Conservation (phyloP, 1,140 invertebrate genomes). For the Bombus breviceps region DNA sequence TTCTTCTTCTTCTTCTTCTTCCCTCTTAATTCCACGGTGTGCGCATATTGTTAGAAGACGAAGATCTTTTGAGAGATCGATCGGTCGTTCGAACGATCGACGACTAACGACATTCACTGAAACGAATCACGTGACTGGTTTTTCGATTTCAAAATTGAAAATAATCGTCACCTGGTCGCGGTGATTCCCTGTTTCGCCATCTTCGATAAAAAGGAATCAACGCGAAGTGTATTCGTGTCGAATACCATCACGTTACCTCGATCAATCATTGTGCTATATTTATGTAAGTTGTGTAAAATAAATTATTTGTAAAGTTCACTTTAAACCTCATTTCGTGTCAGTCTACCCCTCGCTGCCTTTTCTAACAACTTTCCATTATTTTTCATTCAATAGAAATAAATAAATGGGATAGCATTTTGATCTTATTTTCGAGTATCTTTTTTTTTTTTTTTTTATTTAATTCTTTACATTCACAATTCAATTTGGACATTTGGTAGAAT, state of each 20-base stretch:
- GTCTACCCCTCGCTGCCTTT: background rate
- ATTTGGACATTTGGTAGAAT: no score
- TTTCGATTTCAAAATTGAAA: background rate
- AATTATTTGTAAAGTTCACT: conserved; percentile 69
- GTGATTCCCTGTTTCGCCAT: background rate
- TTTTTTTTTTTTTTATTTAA: no score
- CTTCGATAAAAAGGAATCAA: conserved; percentile 2
- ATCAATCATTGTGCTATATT: conserved; percentile 62
- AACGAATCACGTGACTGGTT: conserved; percentile 2
- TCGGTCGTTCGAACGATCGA: conserved; percentile 3
- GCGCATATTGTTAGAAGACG: conserved; percentile 10
- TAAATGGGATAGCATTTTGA: background rate
- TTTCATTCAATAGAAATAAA: background rate
- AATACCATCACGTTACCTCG: conserved; percentile 59
- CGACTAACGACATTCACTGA: background rate
- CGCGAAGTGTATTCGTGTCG: conserved; percentile 39
- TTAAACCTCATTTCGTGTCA: background rate
- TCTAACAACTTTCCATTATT: background rate
- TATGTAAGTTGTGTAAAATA: conserved; percentile 74
- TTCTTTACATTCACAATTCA: no score
- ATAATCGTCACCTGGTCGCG: conserved; percentile 1
- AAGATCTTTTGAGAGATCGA: background rate
- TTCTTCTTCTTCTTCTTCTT: no score
- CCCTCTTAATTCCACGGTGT: background rate
- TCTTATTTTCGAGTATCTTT: background rate